Evolutionary conservation across 2,113 vertebrate genomes (phyloP), one percentile per base, ranked within the genome.

Genomic region (Zingel zingel): DNA sequence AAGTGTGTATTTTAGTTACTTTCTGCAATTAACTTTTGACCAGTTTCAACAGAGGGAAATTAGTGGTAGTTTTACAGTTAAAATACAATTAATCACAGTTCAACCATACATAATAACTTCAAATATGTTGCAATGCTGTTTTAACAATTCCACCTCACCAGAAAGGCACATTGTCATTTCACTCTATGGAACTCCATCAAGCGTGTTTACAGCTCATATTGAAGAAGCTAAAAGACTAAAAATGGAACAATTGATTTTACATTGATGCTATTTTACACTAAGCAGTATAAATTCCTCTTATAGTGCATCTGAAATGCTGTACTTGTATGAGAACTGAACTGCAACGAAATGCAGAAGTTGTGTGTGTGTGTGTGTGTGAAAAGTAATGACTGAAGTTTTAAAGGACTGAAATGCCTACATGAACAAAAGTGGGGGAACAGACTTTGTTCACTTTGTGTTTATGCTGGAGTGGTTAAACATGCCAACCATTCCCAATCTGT

Each of bases 371-470:
- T 10, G 39, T 10, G 39, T 39, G 39, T 11, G 39, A 43, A 43
- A 80, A 64, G 25, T 25, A 57, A 50, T 2, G 12, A 65, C 75
- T 58, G 11, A 25, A 13, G 43, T 36, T 21, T 47, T 3, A 18
- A 72, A 73, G 4, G 51, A 76, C 12, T 71, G 15, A 61, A 69
- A 45, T 23, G 66, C 51, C 30, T 4, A 5, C 43, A 14, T 45
- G 48, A 63, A 36, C 30, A 83, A 56, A 43, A 11, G 39, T 57
- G 30, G 25, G 21, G 10, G 43, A 82, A 64, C 21, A 30, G 64
- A 75, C 82, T 76, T 89, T 79, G 77, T 62, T 85, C 77, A 77
- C 63, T 72, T 76, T 66, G 59, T 58, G 47, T 69, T 78, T 5
- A 45, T 9, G 57, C 5, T 27, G 56, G 19, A n/a, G 3, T 39